phyloP scores from a whole-genome alignment of 2,113 vertebrate species.

The Heptranchias perlo region DNA sequence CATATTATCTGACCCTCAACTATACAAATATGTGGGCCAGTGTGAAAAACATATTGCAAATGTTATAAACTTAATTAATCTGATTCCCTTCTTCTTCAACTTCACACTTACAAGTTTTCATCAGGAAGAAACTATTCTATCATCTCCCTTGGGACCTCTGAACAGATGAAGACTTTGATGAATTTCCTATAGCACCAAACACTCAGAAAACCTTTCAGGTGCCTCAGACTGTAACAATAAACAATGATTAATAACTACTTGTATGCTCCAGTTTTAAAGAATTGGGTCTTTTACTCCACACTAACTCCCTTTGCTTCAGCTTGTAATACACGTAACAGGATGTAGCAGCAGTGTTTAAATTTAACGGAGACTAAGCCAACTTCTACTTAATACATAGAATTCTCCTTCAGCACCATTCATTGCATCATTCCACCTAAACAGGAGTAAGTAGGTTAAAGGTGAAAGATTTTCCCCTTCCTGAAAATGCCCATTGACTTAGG shows the following conservation, averaged over 20 bases:
- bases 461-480: neutral
- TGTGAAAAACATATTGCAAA: neutral
- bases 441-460: neutral
- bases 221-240: neutral
- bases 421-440: neutral
- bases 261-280: neutral
- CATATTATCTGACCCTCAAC: neutral
- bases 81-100: neutral
- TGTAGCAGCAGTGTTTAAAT: neutral
- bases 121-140: neutral
- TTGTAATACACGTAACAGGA: neutral
- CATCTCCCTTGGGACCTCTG: neutral
- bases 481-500: neutral
- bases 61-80: neutral
- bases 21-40: too few relatives aligned
- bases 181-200: neutral
- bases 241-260: slow-evolving; percentile 4
- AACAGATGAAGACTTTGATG: neutral
- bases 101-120: neutral
- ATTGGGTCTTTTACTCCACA: neutral
- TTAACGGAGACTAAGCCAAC: neutral
- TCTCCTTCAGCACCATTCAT: neutral
- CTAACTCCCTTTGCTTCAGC: neutral
- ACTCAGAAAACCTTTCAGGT: neutral
- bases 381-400: neutral